Percentiles rank a stretch among this genome's conserved stretches.
Conservation (phyloP, 2,113 vertebrate species). For the Eonycteris spelaea region DNA sequence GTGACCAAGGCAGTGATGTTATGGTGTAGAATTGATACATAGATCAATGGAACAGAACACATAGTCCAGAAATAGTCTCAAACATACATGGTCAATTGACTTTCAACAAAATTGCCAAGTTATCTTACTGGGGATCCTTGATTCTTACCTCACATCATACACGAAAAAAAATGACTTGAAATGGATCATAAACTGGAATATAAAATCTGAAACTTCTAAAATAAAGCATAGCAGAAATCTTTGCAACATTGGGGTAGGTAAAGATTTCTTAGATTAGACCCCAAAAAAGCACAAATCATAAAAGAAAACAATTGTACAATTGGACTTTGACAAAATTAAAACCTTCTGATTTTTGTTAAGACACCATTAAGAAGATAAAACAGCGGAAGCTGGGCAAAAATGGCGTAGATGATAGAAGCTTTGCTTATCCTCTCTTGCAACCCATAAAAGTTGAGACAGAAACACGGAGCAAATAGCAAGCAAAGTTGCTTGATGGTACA, state of each 20-base stretch:
- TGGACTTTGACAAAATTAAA: neutral
- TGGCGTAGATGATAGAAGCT: no score
- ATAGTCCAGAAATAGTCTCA: neutral
- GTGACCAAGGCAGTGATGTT: neutral
- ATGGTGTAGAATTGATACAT: neutral
- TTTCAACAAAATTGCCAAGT: neutral
- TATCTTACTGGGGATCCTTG: neutral
- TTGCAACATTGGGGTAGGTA: neutral
- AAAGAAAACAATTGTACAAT: neutral
- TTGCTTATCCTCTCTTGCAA: no score
- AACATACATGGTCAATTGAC: neutral
- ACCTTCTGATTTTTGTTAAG: neutral
- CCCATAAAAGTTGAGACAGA: no score
- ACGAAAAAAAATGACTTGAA: neutral
- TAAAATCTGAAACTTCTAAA: neutral
- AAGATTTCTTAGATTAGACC: neutral
- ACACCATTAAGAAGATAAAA: neutral
- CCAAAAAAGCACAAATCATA: neutral
- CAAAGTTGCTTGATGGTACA: no score
- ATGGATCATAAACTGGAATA: neutral
- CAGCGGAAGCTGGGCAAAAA: no score
- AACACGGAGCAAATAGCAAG: no score
- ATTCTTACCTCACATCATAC: neutral
- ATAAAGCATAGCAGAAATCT: neutral
- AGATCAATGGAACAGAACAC: neutral